Evolutionary conservation across 2,888 invertebrate species (phyloP), one percentile per base, ranked within the genome.

Genomic region (Rhagonycha lutea): DNA sequence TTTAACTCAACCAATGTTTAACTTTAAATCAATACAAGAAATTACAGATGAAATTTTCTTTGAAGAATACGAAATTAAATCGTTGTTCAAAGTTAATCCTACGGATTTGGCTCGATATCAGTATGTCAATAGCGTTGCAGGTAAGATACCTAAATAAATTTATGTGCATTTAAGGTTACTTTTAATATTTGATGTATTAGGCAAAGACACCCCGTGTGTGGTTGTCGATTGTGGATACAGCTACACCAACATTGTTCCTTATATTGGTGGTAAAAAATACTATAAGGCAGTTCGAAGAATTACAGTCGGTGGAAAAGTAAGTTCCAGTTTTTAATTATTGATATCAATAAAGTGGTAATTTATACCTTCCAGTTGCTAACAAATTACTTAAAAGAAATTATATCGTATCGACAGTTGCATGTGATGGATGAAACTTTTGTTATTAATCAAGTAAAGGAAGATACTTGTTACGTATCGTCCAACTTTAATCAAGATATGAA

Each of bases 341-440:
- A 14, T 18, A 63, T 4, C 23, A 28, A n/a, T 24, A 61, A 18
- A 23, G 10, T 23, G 4, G 23, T 69, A 32, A 61, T 18, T 69
- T 47, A 11, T 32, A 32, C 24, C 11, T 69, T 75, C 14, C 28
- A 84, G 83, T 74, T 88, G 10, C 87, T 99, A 77, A 99, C 99
- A 0, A 99, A 99, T 89, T 97, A 99, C 88, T 89, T 99, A 67
- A 99, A 99, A 87, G 99, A 99, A 88, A 92, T 98, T 14, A 93
- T 99, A 81, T 99, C 99, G 0, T 99, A 99, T 87, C 91, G 95
- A 62, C 98, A 99, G 85, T 88, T 99, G 65, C 97, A 99, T 89
- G 98, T 99, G 0, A 97, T 98, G 97, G 98, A 99, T 86, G 99
- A 99, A 88, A 98, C 98, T 0, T 98, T 96, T 88, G 98, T 99